Conservation (phyloP, 2,797 vertebrate genomes). For the Cynodonichthys magdalenae region DNA sequence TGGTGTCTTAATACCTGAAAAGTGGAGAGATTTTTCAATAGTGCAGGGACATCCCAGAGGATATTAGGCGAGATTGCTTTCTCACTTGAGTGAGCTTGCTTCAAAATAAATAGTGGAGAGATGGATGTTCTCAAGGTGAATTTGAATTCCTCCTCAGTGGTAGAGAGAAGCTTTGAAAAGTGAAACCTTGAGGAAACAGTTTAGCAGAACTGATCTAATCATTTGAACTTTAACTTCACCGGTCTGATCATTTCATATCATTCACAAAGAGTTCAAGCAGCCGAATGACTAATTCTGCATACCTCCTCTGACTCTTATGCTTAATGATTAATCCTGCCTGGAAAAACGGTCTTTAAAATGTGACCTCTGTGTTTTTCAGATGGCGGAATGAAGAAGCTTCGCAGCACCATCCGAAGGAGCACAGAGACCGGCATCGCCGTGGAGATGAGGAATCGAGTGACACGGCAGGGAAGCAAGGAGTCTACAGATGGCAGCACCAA, state of each 20-base stretch:
- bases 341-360: slow-evolving; percentile 16
- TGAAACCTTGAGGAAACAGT: not conserved
- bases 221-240: too few species aligned
- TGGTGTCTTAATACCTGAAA: slow-evolving; percentile 28
- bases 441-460: slow-evolving; percentile 95
- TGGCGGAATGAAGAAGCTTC: slow-evolving; percentile 93
- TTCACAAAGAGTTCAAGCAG: not conserved
- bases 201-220: not conserved
- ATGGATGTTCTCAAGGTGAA: slow-evolving; percentile 20
- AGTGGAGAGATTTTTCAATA: slow-evolving; percentile 39
- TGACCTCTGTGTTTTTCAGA: slow-evolving; percentile 75
- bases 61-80: slow-evolving; percentile 46
- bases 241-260: too few species aligned
- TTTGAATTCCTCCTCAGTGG: slow-evolving; percentile 15
- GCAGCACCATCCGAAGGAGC: slow-evolving; percentile 95
- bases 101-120: slow-evolving; percentile 44
- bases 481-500: slow-evolving; percentile 98
- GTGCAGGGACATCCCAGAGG: slow-evolving; percentile 41
- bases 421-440: slow-evolving; percentile 97
- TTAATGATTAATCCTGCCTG: slow-evolving; percentile 3
- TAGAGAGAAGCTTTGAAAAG: slow-evolving; percentile 8
- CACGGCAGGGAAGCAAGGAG: slow-evolving; percentile 95
- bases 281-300: slow-evolving; percentile 3
- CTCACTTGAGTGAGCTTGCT: slow-evolving; percentile 33
- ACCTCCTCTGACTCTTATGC: slow-evolving; percentile 22